Evolutionary conservation across 2,797 vertebrate species (phyloP).

Genomic region (Coreius guichenoti): DNA sequence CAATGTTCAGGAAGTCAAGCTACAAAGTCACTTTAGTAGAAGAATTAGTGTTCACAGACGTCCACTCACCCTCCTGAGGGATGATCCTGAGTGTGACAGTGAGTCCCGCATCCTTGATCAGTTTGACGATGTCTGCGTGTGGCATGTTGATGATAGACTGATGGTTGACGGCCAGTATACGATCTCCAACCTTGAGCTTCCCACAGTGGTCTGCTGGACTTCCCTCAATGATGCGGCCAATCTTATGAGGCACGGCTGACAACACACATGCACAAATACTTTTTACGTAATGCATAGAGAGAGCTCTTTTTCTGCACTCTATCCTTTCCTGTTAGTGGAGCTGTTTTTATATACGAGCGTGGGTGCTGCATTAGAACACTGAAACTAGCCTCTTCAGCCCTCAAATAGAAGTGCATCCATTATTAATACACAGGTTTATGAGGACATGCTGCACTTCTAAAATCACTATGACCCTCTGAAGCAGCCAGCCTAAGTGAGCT

Average conservation of each 20-base stretch:
- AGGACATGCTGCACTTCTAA: conserved; percentile 43
- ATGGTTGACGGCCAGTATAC: conserved; percentile 95
- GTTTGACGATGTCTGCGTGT: conserved; percentile 98
- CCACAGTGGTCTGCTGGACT: conserved; percentile 96
- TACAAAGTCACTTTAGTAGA: not conserved
- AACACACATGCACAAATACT: conserved; percentile 52
- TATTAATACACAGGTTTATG: conserved; percentile 63
- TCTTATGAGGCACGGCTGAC: conserved; percentile 96
- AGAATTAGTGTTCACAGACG: not conserved
- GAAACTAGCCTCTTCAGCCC: conserved; percentile 63
- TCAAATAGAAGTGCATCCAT: conserved; percentile 70
- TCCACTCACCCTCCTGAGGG: conserved; percentile 93
- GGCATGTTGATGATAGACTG: conserved; percentile 98
- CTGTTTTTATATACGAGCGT: conserved; percentile 61
- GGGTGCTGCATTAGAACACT: conserved; percentile 64
- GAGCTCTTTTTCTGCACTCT: conserved; percentile 63
- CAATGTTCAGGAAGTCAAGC: not conserved
- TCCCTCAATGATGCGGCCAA: conserved; percentile 97
- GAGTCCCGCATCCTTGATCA: conserved; percentile 98
- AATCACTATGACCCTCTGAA: conserved; percentile 28
- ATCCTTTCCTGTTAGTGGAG: conserved; percentile 42
- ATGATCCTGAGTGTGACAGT: conserved; percentile 96
- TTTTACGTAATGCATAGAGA: conserved; percentile 19
- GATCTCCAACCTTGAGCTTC: conserved; percentile 96
- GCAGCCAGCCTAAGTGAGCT: conserved; percentile 24